phyloP scores from a whole-genome alignment of 2,113 vertebrate species.

The Ifrita kowaldi region DNA sequence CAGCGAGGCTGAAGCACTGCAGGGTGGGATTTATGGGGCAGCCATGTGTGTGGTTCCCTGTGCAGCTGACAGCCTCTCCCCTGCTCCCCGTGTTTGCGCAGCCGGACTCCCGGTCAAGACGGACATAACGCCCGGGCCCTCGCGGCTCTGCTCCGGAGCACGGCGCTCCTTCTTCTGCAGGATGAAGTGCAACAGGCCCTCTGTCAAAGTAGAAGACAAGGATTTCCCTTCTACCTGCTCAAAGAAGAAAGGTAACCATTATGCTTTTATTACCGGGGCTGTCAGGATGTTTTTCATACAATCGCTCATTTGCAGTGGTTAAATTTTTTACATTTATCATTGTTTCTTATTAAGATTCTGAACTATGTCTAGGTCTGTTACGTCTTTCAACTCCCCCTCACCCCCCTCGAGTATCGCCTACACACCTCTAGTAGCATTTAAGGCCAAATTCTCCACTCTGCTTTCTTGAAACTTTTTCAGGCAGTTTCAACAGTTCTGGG shows the following conservation, averaged over 20 bases:
- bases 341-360: background rate
- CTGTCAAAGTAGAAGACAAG: slow-evolving; percentile 96
- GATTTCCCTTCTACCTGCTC: slow-evolving; percentile 96
- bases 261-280: background rate
- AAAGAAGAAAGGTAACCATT: slow-evolving; percentile 92
- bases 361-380: background rate
- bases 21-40: background rate
- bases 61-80: background rate
- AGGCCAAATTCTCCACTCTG: background rate
- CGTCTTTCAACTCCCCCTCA: background rate
- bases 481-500: background rate
- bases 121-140: slow-evolving; percentile 92
- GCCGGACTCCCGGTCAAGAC: slow-evolving; percentile 97
- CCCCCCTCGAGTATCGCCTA: background rate
- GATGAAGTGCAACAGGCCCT: slow-evolving; percentile 98
- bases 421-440: background rate
- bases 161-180: slow-evolving; percentile 97
- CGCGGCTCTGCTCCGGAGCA: slow-evolving; percentile 92
- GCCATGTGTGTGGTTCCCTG: background rate
- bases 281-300: background rate
- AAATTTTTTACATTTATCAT: background rate
- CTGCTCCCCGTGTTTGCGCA: slow-evolving; percentile 50
- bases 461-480: background rate
- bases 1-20: accelerated
- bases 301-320: background rate